Percentiles rank a stretch among this genome's conserved stretches.
Conservation (phyloP, 2,797 vertebrate genomes). For the Lerista edwardsae region DNA sequence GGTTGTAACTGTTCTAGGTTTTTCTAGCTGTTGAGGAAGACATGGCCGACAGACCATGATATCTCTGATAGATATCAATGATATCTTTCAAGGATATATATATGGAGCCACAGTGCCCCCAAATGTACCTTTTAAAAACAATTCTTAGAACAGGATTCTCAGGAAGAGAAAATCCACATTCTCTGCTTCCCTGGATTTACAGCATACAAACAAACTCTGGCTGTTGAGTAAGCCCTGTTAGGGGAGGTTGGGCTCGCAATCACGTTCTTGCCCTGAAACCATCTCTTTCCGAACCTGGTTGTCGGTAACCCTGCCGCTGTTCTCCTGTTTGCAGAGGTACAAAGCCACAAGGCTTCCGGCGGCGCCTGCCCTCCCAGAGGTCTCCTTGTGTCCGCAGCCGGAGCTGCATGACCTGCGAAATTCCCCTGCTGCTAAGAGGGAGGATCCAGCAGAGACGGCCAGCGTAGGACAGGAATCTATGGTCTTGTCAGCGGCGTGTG, state of each 20-base stretch:
- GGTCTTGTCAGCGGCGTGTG: constrained; percentile 35
- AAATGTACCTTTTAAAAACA: no score
- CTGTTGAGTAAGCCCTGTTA: constrained; percentile 23
- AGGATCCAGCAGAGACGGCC: constrained; percentile 4
- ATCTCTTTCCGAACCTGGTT: constrained; percentile 25
- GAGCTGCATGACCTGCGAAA: constrained; percentile 54
- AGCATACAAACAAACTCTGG: constrained; percentile 52
- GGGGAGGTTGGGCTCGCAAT: constrained; percentile 8
- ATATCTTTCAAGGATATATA: no score
- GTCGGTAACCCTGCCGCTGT: constrained; percentile 17
- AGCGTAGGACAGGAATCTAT: constrained; percentile 32
- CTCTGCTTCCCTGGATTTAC: not conserved
- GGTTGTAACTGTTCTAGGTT: no score
- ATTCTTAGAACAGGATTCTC: no score
- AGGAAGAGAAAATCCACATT: no score
- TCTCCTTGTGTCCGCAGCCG: constrained; percentile 63
- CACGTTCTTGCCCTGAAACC: constrained; percentile 56
- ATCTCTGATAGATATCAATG: no score
- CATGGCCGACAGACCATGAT: no score
- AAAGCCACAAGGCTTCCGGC: constrained; percentile 72
- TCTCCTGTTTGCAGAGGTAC: constrained; percentile 74
- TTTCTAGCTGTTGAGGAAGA: no score
- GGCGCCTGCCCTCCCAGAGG: constrained; percentile 50
- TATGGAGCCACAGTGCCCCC: no score
- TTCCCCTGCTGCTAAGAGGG: constrained; percentile 41